Conservation (phyloP, 2,888 invertebrate species). For the Sarcophaga caerulescens region DNA sequence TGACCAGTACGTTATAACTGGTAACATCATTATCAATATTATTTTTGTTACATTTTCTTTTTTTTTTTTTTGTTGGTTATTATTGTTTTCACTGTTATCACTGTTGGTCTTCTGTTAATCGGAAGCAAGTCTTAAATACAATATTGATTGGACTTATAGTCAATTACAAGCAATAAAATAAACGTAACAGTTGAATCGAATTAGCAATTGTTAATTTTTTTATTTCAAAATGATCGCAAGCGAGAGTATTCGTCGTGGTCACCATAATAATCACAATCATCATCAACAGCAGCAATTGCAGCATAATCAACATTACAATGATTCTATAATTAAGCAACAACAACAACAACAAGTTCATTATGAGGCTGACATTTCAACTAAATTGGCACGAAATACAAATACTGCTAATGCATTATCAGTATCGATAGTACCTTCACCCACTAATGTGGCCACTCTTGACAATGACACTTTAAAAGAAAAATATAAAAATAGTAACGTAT, state of each 20-base stretch:
- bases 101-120: background rate
- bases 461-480: slow-evolving; percentile 52
- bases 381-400: slow-evolving; percentile 54
- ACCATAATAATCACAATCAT: slow-evolving; percentile 36
- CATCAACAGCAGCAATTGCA: slow-evolving; percentile 31
- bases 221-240: slow-evolving; percentile 76
- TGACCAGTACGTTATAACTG: slow-evolving; percentile 43
- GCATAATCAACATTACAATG: slow-evolving; percentile 72
- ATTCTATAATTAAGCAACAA: slow-evolving; percentile 76
- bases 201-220: slow-evolving; percentile 53
- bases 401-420: slow-evolving; percentile 53
- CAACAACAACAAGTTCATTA: slow-evolving; percentile 65
- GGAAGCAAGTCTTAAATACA: slow-evolving; percentile 32
- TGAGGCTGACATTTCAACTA: slow-evolving; percentile 44
- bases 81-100: background rate
- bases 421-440: slow-evolving; percentile 67
- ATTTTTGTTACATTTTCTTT: background rate
- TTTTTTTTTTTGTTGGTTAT: too few relatives aligned
- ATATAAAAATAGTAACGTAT: slow-evolving; percentile 47
- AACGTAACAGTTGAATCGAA: slow-evolving; percentile 40
- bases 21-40: slow-evolving; percentile 46
- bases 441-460: slow-evolving; percentile 53
- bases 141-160: slow-evolving; percentile 32
- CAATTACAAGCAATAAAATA: slow-evolving; percentile 28
- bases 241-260: slow-evolving; percentile 71